phyloP scores from a whole-genome alignment of 2,888 invertebrate species.

The Athalia rosae region DNA sequence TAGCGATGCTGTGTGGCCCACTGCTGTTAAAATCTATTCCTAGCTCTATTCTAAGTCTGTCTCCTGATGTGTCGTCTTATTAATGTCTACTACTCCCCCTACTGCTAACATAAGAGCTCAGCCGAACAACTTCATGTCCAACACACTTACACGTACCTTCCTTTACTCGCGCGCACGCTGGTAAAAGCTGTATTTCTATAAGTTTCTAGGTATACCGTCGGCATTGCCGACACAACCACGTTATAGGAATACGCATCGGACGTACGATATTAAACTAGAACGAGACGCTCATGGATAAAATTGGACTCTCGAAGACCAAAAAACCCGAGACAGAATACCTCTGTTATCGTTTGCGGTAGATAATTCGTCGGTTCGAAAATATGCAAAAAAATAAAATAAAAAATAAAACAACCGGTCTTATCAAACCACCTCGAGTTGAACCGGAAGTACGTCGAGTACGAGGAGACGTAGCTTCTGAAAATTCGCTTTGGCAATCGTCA shows the following conservation, averaged over 20 bases:
- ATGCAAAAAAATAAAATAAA: no score
- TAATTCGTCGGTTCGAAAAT: constrained; percentile 16
- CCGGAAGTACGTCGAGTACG: no score
- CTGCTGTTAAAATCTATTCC: constrained; percentile 58
- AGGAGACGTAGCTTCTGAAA: no score
- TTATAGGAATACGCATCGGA: neutral
- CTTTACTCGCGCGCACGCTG: neutral
- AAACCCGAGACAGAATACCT: no score
- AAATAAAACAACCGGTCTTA: no score
- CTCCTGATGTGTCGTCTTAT: constrained; percentile 60
- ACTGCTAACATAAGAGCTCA: neutral
- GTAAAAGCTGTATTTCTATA: neutral
- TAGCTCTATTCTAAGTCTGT: constrained; percentile 56
- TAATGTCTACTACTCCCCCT: constrained; percentile 58
- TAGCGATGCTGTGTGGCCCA: constrained; percentile 52
- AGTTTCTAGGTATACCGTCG: neutral
- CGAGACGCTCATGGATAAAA: constrained; percentile 5
- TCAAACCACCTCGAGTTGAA: no score
- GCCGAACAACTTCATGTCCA: constrained; percentile 30
- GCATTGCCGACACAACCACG: no score
- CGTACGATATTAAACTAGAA: constrained; percentile 14
- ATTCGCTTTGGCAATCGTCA: no score
- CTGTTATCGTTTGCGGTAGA: constrained; percentile 22
- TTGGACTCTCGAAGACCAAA: neutral
- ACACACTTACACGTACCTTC: no score